Base-by-base conservation (phyloP, 2,113 vertebrate genomes). In the Poecilia latipinna region DNA sequence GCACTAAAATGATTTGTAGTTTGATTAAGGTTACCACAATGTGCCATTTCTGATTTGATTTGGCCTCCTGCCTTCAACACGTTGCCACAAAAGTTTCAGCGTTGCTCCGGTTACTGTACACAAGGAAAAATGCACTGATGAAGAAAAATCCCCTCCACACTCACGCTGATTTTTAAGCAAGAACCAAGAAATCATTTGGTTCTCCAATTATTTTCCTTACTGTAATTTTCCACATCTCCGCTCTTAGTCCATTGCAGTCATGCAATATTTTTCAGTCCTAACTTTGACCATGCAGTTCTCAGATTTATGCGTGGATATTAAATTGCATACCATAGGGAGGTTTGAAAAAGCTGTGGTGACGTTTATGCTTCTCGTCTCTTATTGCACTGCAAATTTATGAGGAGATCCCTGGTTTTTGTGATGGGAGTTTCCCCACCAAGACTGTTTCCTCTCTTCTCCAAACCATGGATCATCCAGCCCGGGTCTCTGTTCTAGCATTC, bases 1-100 rank as follows among this genome's bases (percentile, higher is more conserved):
- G 70, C 72, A 32, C 64, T 66, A 51, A 84, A 85, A 89, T 91
- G 82, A 91, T 91, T 91, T 91, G 91, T 88, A 89, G 81, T 88
- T 88, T 89, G 90, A 91, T 93, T 90, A 90, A 87, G 80, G 83
- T 85, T 86, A 85, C 89, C 88, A 82, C 88, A 89, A 79, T 61
- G 77, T 88, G 85, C 89, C 89, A 91, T 83, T 87, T 86, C 83
- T 83, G 79, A 91, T 90, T 86, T 79, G 70, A 87, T 86, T 78
- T 86, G 74, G 87, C 76, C 31, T 74, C 68, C 75, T 75, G 84
- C 77, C 78, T 79, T 65, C 3, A 68, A 84, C 81, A 65, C 15
- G 1, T 72, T 71, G 79, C 80, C 65, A 75, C 76, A 77, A 83
- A 89, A 79, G 66, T 82, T 85, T 87, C 51, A 67, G 71, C 66